Percentiles rank a stretch among this genome's conserved stretches.
Conservation (phyloP, 1,140 invertebrate genomes). For the Drosophila leontia region DNA sequence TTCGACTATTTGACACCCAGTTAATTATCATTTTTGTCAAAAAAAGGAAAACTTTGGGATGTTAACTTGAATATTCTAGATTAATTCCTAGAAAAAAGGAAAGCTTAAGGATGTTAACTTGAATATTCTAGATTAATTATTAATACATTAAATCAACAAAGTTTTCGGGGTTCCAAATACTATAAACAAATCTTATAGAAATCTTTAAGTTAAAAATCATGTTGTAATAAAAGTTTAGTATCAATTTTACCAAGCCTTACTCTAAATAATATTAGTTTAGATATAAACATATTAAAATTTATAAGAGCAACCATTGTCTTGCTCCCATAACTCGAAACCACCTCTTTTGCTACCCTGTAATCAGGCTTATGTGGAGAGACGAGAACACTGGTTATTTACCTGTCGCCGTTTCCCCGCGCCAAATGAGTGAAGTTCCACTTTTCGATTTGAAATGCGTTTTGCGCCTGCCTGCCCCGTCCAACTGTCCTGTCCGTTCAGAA, state of each 20-base stretch:
- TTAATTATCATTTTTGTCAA: too few species aligned
- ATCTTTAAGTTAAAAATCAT: too few species aligned
- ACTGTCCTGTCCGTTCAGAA: conserved; percentile 45
- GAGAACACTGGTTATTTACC: conserved; percentile 28
- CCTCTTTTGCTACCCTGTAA: conserved; percentile 15
- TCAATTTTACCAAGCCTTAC: neutral
- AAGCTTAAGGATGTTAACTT: neutral
- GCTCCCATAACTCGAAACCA: too few species aligned
- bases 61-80: neutral
- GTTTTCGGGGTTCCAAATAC: neutral
- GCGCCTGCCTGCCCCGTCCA: conserved; percentile 49
- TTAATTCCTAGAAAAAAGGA: neutral
- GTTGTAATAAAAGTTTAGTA: neutral
- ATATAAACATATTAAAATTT: neutral
- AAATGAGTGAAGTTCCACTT: conserved; percentile 77
- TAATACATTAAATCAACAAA: neutral
- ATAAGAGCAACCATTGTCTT: too few species aligned
- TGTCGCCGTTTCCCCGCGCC: conserved; percentile 53
- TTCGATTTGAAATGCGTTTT: conserved; percentile 80
- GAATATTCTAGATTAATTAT: neutral
- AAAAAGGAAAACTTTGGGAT: neutral
- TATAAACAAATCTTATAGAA: neutral
- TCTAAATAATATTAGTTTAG: neutral
- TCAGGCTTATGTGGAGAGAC: conserved; percentile 26
- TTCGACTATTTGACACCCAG: neutral